Base-by-base conservation (phyloP, 2,113 vertebrate species). In the Bos javanicus region DNA sequence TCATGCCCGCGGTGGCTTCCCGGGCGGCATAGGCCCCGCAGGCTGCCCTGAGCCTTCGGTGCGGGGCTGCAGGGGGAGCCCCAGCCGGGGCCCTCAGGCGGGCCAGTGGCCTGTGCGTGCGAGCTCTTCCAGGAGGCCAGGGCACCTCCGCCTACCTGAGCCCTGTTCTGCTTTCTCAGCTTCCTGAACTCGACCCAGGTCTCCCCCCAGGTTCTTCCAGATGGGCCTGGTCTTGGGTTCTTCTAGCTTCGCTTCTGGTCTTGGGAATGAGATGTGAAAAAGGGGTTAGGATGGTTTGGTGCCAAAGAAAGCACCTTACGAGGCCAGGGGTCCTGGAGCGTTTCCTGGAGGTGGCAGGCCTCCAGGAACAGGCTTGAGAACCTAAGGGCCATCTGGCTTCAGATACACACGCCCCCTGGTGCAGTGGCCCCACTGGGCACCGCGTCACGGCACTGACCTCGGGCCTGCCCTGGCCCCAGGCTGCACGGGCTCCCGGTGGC, bases 181-280 rank as follows among this genome's bases (percentile, higher is more conserved):
- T 97, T 97, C 95, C 96, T 97, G 97, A 97, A 96, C 90, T n/a
- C 97, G 62, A 88, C 26, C 83, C 26, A 57, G 94, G 97, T 91
- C 97, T 97, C 85, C 91, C 97, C 62, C 87, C 87, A 91, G 96
- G 97, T 96, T 90, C 2, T 90, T 94, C 95, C 97, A 43, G 74
- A 98, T 96, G 92, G 80, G 87, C 95, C 92, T 98, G 97, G 98
- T 57, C 28, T 62, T 30, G 60, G 60, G 28, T 28, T 30, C 28
- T 62, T 7, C 60, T 15, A 15, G 60, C 28, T 62, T 62, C 94
- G 10, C 96, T 80, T 98, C 95, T 96, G 97, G 94, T 98, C 87
- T 8, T 95, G 52, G 74, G 14, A 36, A 10, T 21, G 50, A 86
- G 26, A 36, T 14, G 12, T 1, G 13, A 43, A 56, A 52, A 39